phyloP scores from a whole-genome alignment of 2,888 invertebrate species.

The Nymphalis polychloros region DNA sequence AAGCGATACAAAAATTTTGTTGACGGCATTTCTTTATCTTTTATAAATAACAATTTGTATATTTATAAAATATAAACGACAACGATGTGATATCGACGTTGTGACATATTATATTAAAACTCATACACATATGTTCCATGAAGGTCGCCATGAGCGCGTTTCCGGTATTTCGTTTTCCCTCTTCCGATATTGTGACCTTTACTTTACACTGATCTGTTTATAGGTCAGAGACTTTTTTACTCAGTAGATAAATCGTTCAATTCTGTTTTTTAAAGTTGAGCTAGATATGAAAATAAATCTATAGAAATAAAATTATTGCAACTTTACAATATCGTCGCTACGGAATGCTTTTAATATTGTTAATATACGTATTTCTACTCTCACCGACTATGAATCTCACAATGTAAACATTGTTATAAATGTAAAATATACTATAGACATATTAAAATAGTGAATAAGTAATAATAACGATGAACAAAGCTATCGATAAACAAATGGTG shows the following conservation, averaged over 20 bases:
- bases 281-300: too few relatives aligned
- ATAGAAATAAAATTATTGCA: too few relatives aligned
- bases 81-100: background rate
- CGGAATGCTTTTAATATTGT: too few relatives aligned
- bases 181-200: constrained; percentile 30
- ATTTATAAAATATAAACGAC: too few relatives aligned
- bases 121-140: constrained; percentile 8
- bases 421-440: background rate
- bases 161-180: constrained; percentile 28
- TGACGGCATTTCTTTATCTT: too few relatives aligned
- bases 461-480: constrained; percentile 20
- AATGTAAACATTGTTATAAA: background rate
- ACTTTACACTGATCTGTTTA: constrained; percentile 11
- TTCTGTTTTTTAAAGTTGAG: too few relatives aligned
- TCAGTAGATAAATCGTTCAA: too few relatives aligned
- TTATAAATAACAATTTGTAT: too few relatives aligned
- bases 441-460: background rate
- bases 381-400: too few relatives aligned
- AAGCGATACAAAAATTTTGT: too few relatives aligned
- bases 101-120: background rate
- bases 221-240: background rate
- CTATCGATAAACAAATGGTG: constrained; percentile 28
- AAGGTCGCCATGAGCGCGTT: constrained; percentile 12
- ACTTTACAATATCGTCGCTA: too few relatives aligned
- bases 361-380: too few relatives aligned